phyloP scores from a whole-genome alignment of 2,113 vertebrate species.

The Desmodus rotundus region DNA sequence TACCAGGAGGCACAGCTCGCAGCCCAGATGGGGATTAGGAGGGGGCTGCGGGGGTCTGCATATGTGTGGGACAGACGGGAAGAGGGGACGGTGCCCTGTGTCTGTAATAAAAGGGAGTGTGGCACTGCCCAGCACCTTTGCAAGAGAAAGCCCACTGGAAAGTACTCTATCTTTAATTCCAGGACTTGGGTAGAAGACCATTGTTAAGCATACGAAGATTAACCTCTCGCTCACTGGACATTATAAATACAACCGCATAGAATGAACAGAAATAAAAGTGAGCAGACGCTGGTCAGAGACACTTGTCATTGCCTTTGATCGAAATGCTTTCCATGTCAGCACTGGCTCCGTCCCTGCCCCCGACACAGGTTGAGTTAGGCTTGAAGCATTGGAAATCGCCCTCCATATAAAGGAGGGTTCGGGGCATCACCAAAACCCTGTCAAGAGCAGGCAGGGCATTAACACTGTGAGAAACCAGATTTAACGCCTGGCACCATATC shows the following conservation, averaged over 20 bases:
- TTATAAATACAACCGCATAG: background rate
- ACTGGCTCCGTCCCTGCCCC: background rate
- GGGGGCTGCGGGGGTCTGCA: background rate
- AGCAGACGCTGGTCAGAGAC: background rate
- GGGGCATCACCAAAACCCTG: background rate
- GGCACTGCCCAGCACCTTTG: background rate
- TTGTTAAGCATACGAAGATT: background rate
- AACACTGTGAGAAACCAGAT: background rate
- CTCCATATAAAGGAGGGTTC: background rate
- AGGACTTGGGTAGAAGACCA: background rate
- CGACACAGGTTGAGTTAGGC: background rate
- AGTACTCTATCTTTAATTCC: background rate
- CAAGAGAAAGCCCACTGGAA: background rate
- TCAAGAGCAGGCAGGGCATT: background rate
- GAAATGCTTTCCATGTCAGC: background rate
- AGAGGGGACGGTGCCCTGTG: too few relatives aligned
- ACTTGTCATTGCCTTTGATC: background rate
- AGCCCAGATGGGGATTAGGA: background rate
- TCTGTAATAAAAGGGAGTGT: rapidly evolving
- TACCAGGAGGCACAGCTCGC: background rate
- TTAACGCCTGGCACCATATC: background rate
- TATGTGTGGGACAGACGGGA: background rate
- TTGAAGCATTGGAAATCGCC: background rate
- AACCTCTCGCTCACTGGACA: background rate
- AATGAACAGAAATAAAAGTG: background rate